Conservation (phyloP, 1,140 invertebrate genomes). For the Conopomorpha cramerella region DNA sequence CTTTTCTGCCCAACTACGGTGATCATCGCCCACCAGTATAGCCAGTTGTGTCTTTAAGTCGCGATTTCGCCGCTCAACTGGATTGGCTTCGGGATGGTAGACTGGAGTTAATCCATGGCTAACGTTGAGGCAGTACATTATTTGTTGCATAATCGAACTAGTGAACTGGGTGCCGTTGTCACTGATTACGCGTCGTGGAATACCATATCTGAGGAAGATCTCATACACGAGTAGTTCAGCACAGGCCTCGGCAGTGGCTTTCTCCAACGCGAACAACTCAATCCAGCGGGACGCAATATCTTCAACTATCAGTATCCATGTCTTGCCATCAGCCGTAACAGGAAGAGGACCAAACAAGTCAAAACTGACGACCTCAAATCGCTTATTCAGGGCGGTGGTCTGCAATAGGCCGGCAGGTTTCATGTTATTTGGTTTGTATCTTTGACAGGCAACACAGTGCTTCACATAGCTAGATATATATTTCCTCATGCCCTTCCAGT, state of each 20-base stretch:
- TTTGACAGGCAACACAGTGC: conserved; percentile 7
- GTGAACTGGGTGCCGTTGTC: too few species aligned
- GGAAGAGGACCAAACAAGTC: conserved; percentile 14
- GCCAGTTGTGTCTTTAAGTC: conserved; percentile 25
- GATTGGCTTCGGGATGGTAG: conserved; percentile 21
- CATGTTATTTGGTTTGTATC: conserved; percentile 10
- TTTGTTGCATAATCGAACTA: conserved; percentile 13
- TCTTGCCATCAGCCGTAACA: conserved; percentile 4
- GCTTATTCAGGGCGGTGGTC: conserved; percentile 1
- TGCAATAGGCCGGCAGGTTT: conserved; percentile 10
- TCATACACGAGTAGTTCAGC: conserved; percentile 14
- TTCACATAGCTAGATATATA: conserved; percentile 8
- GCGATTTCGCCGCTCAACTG: conserved; percentile 21
- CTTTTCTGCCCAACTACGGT: conserved; percentile 21
- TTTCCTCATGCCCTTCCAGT: conserved; percentile 12
- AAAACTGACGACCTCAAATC: conserved; percentile 11
- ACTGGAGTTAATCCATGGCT: conserved; percentile 12
- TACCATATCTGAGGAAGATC: conserved; percentile 22
- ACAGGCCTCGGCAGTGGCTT: conserved; percentile 14
- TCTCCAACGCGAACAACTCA: conserved; percentile 11
- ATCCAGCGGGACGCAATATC: conserved; percentile 17
- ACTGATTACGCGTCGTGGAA: conserved; percentile 15
- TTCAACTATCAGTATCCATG: conserved; percentile 13
- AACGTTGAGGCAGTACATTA: conserved; percentile 8
- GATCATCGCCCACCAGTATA: conserved; percentile 17